phyloP scores from a whole-genome alignment of 2,113 vertebrate species.

The Chrysochloris asiatica region DNA sequence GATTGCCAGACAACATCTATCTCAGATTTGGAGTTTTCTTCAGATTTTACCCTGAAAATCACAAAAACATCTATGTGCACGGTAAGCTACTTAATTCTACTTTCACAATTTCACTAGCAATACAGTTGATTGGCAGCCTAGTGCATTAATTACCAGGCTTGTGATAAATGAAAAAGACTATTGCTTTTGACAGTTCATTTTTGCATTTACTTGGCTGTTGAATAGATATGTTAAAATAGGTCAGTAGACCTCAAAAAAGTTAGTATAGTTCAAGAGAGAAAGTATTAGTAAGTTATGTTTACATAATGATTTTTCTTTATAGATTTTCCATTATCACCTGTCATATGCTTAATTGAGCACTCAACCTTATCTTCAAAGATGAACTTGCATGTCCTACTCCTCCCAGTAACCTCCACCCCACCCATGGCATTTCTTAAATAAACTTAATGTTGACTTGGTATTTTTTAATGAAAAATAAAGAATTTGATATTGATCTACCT shows the following conservation, averaged over 20 bases:
- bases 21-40: conserved; percentile 92
- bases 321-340: conserved; percentile 2
- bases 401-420: background rate
- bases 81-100: conserved; percentile 84
- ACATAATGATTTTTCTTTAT: background rate
- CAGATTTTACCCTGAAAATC: conserved; percentile 91
- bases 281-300: background rate
- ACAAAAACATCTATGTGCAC: conserved; percentile 88
- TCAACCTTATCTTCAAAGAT: conserved; percentile 35
- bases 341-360: background rate
- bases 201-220: conserved; percentile 55
- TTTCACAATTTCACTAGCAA: conserved; percentile 37
- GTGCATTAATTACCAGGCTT: conserved; percentile 79
- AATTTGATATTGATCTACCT: too few species aligned
- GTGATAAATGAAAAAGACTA: conserved; percentile 79
- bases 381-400: conserved; percentile 15
- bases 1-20: conserved; percentile 89
- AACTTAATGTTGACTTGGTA: background rate
- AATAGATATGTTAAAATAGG: conserved; percentile 48
- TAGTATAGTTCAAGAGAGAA: conserved; percentile 36
- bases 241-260: conserved; percentile 54
- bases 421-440: background rate
- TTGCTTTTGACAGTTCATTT: conserved; percentile 79
- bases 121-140: conserved; percentile 57
- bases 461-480: too few species aligned